Base-by-base conservation (phyloP, 1,140 invertebrate genomes). In the Trichonephila clavipes region DNA sequence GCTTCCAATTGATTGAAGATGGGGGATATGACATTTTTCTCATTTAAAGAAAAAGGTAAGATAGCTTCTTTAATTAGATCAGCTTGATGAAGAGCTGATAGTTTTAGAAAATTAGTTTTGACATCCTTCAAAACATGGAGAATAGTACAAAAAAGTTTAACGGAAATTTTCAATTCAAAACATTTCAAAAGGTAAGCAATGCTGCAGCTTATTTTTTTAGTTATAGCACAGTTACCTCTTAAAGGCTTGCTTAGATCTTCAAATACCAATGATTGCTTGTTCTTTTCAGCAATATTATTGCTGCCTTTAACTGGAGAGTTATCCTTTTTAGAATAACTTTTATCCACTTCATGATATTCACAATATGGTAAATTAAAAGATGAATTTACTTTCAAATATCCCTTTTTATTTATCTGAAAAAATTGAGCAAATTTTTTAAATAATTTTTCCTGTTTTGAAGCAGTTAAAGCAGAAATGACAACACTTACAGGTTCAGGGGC, bases 401-500 rank as follows among this genome's bases (percentile, higher is more conserved):
- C 51, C 12, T 59, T 21, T 59, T 59, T 28, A 28, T 2, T 61
- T 14, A 85, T n/a, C n/a, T 24, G 8, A 61, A 85, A 85, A 61
- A 59, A 85, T 18, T 58, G 83, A 19, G 83, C 10, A 85, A 59
- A 85, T 24, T 85, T 10, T 28, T 59, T 85, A 24, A 85, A 59
- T 18, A 59, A 85, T 21, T 19, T 28, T 24, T 59, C 12, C 51
- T 85, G 24, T 10, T 61, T 51, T 12, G 51, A n/a, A 59, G 12
- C 83, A 58, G 83, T 10, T n/a, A 61, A 58, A 24, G 24, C 14
- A n/a, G 83, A 59, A 16, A 85, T 12, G 24, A 16, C 16, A n/a
- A 19, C 14, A 61, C 83, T 59, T 24, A 85, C 6, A n/a, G 58
- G 5, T 85, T 85, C 58, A 16, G 83, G 83, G 4, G 83, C 83